Percentiles rank a stretch among this genome's conserved stretches.
These are phyloP conservation scores for Neuroscelio doddi DNA, from an alignment of 2,888 invertebrate genomes.

Conservation along the genomic window DNA sequence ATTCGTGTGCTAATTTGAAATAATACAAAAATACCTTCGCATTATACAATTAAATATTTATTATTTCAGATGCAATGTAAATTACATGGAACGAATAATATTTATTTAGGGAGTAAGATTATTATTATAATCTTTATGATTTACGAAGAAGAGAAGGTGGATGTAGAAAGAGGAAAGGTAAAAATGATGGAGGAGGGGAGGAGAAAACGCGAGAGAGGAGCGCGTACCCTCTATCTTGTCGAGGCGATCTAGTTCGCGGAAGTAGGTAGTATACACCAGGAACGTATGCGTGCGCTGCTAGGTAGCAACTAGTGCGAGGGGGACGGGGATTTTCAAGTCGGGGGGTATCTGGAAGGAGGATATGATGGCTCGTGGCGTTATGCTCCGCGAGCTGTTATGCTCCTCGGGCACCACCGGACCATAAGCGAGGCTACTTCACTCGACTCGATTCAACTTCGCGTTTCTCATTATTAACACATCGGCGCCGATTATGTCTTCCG, in stretches of 20 bases:
- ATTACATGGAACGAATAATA: not conserved
- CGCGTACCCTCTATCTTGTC: conserved; percentile 62
- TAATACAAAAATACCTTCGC: too few relatives aligned
- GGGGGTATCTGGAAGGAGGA: conserved; percentile 67
- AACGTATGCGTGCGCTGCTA: conserved; percentile 45
- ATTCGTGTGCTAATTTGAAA: too few relatives aligned
- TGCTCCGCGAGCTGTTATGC: conserved; percentile 71
- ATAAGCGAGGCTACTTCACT: conserved; percentile 68
- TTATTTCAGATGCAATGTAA: too few relatives aligned
- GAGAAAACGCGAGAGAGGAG: conserved; percentile 38
- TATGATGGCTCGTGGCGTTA: conserved; percentile 72
- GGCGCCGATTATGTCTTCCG: conserved; percentile 59
- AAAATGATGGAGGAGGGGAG: conserved; percentile 14
- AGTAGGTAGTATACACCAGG: conserved; percentile 55
- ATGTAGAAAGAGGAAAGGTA: conserved; percentile 8
- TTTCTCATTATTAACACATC: conserved; percentile 69
- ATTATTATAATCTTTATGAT: conserved; percentile 1
- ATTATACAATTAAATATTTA: too few relatives aligned
- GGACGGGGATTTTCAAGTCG: conserved; percentile 39
- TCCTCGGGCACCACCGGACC: conserved; percentile 70
- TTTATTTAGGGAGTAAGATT: too few relatives aligned
- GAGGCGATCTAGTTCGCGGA: conserved; percentile 67
- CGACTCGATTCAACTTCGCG: conserved; percentile 49
- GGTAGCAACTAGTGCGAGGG: conserved; percentile 35
- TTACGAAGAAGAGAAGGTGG: conserved; percentile 12